Conservation (phyloP, 2,113 vertebrate genomes). For the Trachemys scripta region DNA sequence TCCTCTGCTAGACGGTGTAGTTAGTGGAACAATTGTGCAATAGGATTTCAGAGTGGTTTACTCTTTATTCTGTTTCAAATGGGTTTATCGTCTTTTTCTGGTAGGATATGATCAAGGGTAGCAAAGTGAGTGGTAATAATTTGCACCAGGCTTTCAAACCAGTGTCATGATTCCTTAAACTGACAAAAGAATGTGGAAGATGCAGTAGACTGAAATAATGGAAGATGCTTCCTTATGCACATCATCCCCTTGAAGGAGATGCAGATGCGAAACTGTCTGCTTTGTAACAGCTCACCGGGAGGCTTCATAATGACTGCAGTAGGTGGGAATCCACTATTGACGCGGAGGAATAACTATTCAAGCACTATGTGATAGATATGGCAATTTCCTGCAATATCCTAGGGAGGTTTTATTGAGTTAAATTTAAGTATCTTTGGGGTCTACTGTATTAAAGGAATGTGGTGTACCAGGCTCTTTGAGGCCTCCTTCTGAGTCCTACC, state of each 20-base stretch:
- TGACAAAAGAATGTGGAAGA: not conserved
- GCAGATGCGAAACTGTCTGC: not conserved
- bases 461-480: not conserved
- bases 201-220: not conserved
- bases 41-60: not conserved
- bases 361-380: not conserved
- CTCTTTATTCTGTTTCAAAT: not conserved
- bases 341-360: not conserved
- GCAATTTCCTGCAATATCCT: not conserved
- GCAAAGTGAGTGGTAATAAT: not conserved
- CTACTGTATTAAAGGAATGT: not conserved
- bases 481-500: not conserved
- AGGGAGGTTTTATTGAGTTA: not conserved
- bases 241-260: not conserved
- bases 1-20: not conserved
- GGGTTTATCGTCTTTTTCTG: not conserved
- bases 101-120: not conserved
- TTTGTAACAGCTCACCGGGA: not conserved
- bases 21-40: not conserved
- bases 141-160: not conserved
- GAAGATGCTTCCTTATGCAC: not conserved
- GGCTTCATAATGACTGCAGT: rapidly evolving
- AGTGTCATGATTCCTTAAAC: not conserved
- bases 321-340: not conserved
- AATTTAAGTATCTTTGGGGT: not conserved